phyloP scores from a whole-genome alignment of 1,140 invertebrate genomes.

The Meloidogyne floridensis region DNA sequence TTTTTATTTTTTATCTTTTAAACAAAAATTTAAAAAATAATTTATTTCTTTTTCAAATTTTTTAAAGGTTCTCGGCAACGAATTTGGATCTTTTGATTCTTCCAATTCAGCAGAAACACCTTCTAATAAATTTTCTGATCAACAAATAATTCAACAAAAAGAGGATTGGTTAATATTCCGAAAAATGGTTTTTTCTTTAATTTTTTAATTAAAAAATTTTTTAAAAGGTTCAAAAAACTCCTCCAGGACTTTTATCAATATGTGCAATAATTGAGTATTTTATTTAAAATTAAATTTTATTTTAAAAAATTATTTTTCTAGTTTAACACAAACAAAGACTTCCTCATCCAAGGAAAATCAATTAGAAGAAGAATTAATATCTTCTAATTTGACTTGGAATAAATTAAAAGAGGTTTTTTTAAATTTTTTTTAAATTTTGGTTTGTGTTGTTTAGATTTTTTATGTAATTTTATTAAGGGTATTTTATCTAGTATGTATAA shows the following conservation, averaged over 20 bases:
- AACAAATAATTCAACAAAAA: background rate
- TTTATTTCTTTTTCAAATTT: too few species aligned
- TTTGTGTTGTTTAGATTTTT: too few species aligned
- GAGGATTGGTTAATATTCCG: background rate
- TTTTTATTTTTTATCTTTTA: too few species aligned
- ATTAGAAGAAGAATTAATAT: background rate
- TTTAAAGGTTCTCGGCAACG: background rate
- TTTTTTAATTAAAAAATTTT: too few species aligned
- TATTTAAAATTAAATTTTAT: background rate
- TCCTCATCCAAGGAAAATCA: background rate
- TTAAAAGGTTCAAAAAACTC: constrained; percentile 12
- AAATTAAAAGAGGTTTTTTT: constrained; percentile 1
- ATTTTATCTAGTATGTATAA: too few species aligned
- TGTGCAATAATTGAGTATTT: constrained; percentile 3
- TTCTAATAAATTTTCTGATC: background rate
- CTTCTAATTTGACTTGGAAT: background rate
- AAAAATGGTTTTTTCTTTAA: background rate
- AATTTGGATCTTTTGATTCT: background rate
- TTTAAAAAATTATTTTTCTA: too few species aligned
- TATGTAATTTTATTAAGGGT: too few species aligned
- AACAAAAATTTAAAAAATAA: too few species aligned
- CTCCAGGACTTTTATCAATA: constrained; percentile 15
- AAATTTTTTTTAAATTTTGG: too few species aligned
- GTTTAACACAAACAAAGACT: background rate
- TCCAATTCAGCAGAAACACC: background rate